phyloP scores from a whole-genome alignment of 64 coral and sea anemone genomes.

The Acropora yongei region DNA sequence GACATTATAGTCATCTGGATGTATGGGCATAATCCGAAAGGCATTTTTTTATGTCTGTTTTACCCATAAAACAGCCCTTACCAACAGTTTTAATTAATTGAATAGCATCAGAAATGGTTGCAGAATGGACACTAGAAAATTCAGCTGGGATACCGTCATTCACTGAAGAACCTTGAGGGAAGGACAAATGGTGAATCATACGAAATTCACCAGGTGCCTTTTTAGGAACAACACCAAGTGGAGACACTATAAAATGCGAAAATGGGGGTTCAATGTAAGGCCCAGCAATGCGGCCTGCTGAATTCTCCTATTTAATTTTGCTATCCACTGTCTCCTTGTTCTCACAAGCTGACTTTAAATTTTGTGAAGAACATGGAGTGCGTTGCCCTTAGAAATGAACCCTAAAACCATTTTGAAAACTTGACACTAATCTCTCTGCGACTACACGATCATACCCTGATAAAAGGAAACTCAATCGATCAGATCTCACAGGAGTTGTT shows the following conservation, averaged over 20 bases:
- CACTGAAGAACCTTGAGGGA: conserved; percentile 17
- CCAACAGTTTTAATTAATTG: neutral
- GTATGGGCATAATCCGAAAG: neutral
- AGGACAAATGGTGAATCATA: conserved; percentile 40
- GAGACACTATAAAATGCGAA: conserved; percentile 1
- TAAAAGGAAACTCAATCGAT: conserved; percentile 9
- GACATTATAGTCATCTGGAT: neutral
- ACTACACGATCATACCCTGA: neutral
- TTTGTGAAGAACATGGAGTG: neutral
- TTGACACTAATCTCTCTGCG: neutral
- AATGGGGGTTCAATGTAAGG: neutral
- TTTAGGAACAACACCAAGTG: conserved; percentile 11
- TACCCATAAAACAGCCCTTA: neutral
- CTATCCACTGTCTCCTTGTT: neutral
- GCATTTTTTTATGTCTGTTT: conserved; percentile 35
- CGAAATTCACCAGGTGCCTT: conserved; percentile 35
- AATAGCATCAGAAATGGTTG: conserved; percentile 20
- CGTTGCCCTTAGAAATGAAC: neutral
- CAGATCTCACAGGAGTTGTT: neutral
- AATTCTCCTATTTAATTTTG: conserved; percentile 1
- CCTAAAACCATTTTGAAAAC: conserved; percentile 22
- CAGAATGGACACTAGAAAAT: neutral
- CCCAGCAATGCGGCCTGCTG: neutral
- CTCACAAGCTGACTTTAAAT: conserved; percentile 5
- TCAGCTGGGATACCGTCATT: conserved; percentile 42